Conservation (phyloP, 2,113 vertebrate species). For the Lanius collurio region DNA sequence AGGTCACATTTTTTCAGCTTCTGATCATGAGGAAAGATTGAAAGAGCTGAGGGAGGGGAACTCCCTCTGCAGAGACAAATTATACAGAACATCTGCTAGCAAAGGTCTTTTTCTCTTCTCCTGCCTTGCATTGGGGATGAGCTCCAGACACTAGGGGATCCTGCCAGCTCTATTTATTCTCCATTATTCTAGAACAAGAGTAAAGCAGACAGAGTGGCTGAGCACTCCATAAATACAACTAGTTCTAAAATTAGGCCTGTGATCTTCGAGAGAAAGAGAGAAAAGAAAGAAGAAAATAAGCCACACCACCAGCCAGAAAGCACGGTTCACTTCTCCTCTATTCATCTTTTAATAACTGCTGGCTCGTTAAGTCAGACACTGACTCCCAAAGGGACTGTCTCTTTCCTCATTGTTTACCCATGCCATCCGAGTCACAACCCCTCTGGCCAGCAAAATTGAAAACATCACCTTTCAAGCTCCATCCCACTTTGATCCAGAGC, state of each 20-base stretch:
- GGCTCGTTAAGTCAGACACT: constrained; percentile 55
- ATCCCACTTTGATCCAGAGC: constrained; percentile 56
- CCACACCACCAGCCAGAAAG: neutral
- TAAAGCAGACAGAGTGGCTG: neutral
- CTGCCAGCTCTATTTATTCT: neutral
- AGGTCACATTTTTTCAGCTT: neutral
- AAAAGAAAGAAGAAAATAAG: constrained; percentile 42
- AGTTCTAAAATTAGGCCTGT: constrained; percentile 62
- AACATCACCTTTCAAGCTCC: constrained; percentile 59
- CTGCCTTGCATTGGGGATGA: neutral
- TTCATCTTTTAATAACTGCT: constrained; percentile 60
- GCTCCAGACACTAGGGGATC: neutral
- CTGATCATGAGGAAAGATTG: neutral
- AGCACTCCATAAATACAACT: constrained; percentile 40
- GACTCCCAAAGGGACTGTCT: constrained; percentile 41
- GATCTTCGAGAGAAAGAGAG: constrained; percentile 15
- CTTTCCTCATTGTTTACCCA: constrained; percentile 57
- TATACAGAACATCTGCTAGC: neutral
- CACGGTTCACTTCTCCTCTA: constrained; percentile 55
- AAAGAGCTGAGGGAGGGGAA: neutral
- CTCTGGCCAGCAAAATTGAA: constrained; percentile 58
- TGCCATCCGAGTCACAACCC: constrained; percentile 40
- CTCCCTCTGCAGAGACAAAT: neutral
- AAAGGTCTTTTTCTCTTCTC: neutral
- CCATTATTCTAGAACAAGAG: constrained; percentile 4